Base-by-base conservation (phyloP, 1,140 invertebrate species). In the Phortica variegata region DNA sequence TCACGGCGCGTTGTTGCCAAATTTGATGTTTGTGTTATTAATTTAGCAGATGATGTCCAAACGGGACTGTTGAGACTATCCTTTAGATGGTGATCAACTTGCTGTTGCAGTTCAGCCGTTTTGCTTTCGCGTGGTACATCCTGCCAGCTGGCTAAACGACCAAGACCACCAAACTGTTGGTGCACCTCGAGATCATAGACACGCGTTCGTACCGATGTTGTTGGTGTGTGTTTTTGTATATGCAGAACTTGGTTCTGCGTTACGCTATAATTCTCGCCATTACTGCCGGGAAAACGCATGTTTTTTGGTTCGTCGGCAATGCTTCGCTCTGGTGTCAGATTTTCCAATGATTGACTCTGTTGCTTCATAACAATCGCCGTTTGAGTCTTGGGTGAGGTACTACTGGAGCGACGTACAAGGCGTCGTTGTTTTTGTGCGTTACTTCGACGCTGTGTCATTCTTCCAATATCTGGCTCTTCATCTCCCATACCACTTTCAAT, bases 231-330 rank as follows among this genome's bases (percentile, higher is more conserved):
- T 60, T 82, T 77, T 75, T 84, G 77, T 52, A 92, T 79, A 58
- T 91, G 85, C 20, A 93, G 84, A 49, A 91, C 90, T 79, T 91
- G 87, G 71, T 93, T 93, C 55, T 90, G 90, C 18, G 90, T 92
- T 7, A 93, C 90, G 72, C 89, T 91, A 73, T 93, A 93, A 26
- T 87, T 87, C 57, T 88, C 83, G 0, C 90, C 90, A 70, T 90
- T 90, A 52, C 85, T 86, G 62, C 87, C 90, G 0, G 88, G 88
- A 82, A 91, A 87, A 45, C 89, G 77, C 56, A 90, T 85, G 65
- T 90, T 89, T 37, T 86, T 81, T 10, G 85, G 86, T 78, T 79
- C 83, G 37, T 76, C 69, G 18, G 62, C 70, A 19, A 68, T 58
- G 38, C 57, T 70, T 3, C 65, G 60, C 36, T 76, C 70, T n/a